Base-by-base conservation (phyloP, 2,888 invertebrate species). In the Volucella zonaria region DNA sequence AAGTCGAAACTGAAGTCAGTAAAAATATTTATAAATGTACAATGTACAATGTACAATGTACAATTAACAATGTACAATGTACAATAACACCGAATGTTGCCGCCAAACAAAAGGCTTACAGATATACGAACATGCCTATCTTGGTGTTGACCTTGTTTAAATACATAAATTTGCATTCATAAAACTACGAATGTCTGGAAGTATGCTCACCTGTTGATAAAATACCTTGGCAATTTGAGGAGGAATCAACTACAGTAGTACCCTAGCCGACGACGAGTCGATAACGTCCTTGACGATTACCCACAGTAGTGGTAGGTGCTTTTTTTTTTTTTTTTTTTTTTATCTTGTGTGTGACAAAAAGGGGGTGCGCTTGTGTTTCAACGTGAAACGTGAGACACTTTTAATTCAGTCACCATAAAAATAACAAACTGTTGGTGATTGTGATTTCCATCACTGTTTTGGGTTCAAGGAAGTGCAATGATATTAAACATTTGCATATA, bases 161-260 rank as follows among this genome's bases (percentile, higher is more conserved):
- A 78, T 78, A 70, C 78, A 78, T 78, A 78, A 64, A 78, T 78
- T 78, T 71, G 62, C 70, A 71, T 78, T 58, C 14, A 71, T 70
- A 15, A 76, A 59, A 10, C 9, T 45, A 76, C 61, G 23, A 54
- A 14, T 68, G 40, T n/a, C 62, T 77, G 68, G 54, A 61, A 59
- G 15, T 52, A 45, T 47, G 54, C 52, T 68, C 11, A 70, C 81
- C 80, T 75, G 49, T 68, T 80, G 62, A 49, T 75, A 61, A 62
- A 56, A 61, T 45, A 80, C 80, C 75, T 75, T 75, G 68, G 49
- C 40, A 49, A 43, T 43, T 68, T 14, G 45, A 52, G 42, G 45
- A 52, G 42, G 67, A 54, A 38, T 31, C 14, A 12, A 54, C 38
- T 12, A 73, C 52, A 73, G 31, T 31, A 73, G 31, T 31, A 62